Percentiles rank a stretch among this genome's conserved stretches.
These are phyloP conservation scores for Nesoenas mayeri DNA, from an alignment of 2,113 vertebrate genomes.

Conservation along the genomic window DNA sequence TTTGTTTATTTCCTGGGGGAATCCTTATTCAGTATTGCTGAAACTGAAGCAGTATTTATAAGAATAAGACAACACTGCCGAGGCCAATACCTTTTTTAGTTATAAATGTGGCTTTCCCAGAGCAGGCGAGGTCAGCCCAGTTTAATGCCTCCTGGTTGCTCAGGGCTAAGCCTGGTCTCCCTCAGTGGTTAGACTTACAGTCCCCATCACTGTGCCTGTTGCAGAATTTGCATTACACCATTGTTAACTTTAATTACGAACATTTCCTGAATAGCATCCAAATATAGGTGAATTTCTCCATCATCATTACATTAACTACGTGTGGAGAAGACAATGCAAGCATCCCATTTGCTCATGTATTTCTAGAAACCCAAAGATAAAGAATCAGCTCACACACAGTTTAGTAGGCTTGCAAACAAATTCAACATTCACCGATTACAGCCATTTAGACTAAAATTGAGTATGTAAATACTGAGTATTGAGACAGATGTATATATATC, in stretches of 20 bases:
- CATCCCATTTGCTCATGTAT: neutral
- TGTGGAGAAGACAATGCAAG: neutral
- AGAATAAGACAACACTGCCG: accelerated
- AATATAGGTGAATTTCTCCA: neutral
- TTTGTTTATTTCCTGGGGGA: neutral
- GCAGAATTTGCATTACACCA: neutral
- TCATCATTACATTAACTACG: neutral
- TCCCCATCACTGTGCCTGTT: neutral
- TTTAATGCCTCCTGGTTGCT: neutral
- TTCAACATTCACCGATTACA: neutral
- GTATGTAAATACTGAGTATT: neutral
- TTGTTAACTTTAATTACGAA: accelerated
- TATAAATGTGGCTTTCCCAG: neutral
- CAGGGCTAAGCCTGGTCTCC: neutral
- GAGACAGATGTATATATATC: neutral
- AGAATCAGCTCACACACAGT: neutral
- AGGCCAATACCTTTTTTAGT: neutral
- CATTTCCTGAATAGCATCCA: neutral
- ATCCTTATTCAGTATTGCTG: neutral
- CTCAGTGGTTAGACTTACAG: neutral
- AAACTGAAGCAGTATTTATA: neutral
- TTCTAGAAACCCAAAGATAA: neutral
- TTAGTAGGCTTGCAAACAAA: neutral
- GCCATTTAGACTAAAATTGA: neutral
- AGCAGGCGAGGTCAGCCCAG: neutral